These are phyloP conservation scores for Pedicia rivosa DNA, from an alignment of 2,888 invertebrate genomes.

Conservation along the genomic window DNA sequence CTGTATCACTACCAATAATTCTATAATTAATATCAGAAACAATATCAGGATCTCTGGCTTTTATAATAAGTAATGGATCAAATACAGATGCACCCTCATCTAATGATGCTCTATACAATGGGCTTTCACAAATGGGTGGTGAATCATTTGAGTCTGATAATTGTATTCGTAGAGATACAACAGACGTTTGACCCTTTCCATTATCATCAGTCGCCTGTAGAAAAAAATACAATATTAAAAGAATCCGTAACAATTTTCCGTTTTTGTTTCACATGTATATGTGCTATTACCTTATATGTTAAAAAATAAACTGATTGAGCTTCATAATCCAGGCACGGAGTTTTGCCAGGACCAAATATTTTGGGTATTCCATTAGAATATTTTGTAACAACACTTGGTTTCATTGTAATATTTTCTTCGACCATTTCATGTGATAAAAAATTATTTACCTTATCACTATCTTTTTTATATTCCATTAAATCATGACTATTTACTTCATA, in stretches of 20 bases:
- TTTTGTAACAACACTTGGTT: too few relatives aligned
- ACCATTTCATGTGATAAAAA: not conserved
- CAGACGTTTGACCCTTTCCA: slow-evolving; percentile 60
- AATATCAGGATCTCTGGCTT: slow-evolving; percentile 67
- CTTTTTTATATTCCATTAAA: not conserved
- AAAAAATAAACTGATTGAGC: slow-evolving; percentile 65
- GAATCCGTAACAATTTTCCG: slow-evolving; percentile 1
- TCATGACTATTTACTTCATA: slow-evolving; percentile 1
- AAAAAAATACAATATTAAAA: slow-evolving; percentile 1
- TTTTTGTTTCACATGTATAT: not conserved
- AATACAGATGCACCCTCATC: slow-evolving; percentile 77
- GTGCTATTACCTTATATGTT: slow-evolving; percentile 52
- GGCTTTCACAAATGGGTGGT: slow-evolving; percentile 63
- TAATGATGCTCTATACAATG: slow-evolving; percentile 62
- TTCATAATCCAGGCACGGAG: slow-evolving; percentile 68
- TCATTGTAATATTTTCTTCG: too few relatives aligned
- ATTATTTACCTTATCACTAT: not conserved
- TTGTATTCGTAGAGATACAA: slow-evolving; percentile 62
- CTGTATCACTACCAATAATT: slow-evolving; percentile 24
- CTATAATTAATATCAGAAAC: slow-evolving; percentile 62
- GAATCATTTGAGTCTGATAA: slow-evolving; percentile 81
- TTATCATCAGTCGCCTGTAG: slow-evolving; percentile 68
- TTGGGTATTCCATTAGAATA: too few relatives aligned
- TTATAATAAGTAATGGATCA: slow-evolving; percentile 55
- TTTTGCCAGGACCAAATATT: slow-evolving; percentile 2